Conservation (phyloP, 2,113 vertebrate genomes). For the Daubentonia madagascariensis region DNA sequence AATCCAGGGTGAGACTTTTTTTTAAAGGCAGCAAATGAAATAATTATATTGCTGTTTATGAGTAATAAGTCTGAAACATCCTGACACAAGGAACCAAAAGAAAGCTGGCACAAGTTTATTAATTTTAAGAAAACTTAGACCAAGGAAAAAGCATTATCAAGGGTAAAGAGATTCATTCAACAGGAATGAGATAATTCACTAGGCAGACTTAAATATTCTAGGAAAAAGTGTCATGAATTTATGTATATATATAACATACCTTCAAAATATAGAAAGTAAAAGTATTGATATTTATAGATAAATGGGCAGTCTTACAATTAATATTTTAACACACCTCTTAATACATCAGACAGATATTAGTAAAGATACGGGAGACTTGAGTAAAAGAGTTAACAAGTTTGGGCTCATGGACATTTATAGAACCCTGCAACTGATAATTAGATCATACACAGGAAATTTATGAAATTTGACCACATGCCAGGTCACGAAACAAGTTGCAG, state of each 20-base stretch:
- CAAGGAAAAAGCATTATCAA: background rate
- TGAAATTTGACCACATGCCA: background rate
- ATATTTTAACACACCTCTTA: background rate
- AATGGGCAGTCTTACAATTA: background rate
- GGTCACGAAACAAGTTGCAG: background rate
- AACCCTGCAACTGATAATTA: background rate
- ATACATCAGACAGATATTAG: background rate
- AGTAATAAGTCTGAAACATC: background rate
- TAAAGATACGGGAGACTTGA: background rate
- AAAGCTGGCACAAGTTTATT: background rate
- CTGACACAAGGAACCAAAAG: background rate
- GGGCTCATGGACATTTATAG: background rate
- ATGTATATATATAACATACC: background rate
- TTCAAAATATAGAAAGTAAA: background rate
- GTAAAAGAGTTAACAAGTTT: background rate
- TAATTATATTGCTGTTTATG: background rate
- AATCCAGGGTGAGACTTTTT: background rate
- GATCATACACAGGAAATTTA: background rate
- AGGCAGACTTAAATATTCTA: slow-evolving; percentile 18
- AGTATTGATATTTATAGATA: background rate
- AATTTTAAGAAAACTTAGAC: slow-evolving; percentile 8
- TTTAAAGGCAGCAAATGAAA: background rate
- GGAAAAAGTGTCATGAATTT: background rate
- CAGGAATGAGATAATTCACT: background rate
- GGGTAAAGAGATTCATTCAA: background rate